A percentile compares a stretch with the other conserved stretches of the same genome.
These are phyloP conservation scores for Papilio xuthus DNA, from an alignment of 1,140 invertebrate species.

Conservation along the genomic window DNA sequence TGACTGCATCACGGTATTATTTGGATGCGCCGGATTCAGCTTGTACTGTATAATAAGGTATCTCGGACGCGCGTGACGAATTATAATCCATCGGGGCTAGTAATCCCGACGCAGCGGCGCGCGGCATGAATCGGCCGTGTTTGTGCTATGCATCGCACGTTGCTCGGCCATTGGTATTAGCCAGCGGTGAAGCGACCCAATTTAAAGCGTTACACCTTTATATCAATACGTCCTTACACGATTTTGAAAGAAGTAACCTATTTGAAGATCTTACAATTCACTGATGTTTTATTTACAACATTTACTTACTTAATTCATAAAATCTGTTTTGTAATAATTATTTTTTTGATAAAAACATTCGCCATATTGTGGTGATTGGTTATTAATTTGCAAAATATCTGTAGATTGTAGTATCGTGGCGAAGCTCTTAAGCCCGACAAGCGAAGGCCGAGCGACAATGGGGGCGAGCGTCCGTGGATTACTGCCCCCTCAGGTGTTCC, in stretches of 20 bases:
- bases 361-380: slow-evolving; percentile 56
- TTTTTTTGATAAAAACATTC: background rate
- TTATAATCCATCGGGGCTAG: slow-evolving; percentile 55
- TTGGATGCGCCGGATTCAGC: slow-evolving; percentile 32
- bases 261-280: background rate
- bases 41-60: slow-evolving; percentile 47
- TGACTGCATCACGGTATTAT: slow-evolving; percentile 27
- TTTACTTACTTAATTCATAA: background rate
- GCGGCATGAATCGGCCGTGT: slow-evolving; percentile 57
- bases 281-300: background rate
- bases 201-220: slow-evolving; percentile 14
- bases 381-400: slow-evolving; percentile 71
- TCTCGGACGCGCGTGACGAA: slow-evolving; percentile 55
- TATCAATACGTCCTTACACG: slow-evolving; percentile 32
- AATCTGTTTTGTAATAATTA: background rate
- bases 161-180: background rate
- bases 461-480: slow-evolving; percentile 62
- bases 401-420: slow-evolving; percentile 49
- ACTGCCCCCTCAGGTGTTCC: slow-evolving; percentile 61
- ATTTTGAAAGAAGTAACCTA: background rate
- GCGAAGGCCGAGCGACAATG: slow-evolving; percentile 62
- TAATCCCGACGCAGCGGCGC: slow-evolving; percentile 54
- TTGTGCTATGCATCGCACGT: slow-evolving; percentile 49
- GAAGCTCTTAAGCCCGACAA: slow-evolving; percentile 64
- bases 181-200: slow-evolving; percentile 15